A percentile compares a stretch with the other conserved stretches of the same genome.
These are phyloP conservation scores for Heteromurus nitidus DNA, from an alignment of 2,888 invertebrate species.

Conservation along the genomic window DNA sequence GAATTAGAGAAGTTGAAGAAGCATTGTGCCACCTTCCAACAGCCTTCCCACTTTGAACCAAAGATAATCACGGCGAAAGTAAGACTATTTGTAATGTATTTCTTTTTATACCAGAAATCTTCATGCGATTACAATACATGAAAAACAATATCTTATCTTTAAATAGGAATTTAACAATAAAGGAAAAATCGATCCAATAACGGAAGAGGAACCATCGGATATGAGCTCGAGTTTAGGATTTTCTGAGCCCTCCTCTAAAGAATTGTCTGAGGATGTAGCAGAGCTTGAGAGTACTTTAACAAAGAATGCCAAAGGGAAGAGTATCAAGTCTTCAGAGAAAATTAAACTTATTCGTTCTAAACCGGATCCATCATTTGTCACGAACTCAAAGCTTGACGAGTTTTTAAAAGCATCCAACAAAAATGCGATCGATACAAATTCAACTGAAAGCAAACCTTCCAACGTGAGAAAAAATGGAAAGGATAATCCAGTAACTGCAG, in stretches of 20 bases:
- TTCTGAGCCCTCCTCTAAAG: slow-evolving; percentile 53
- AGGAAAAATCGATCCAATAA: slow-evolving; percentile 66
- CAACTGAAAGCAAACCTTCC: not conserved
- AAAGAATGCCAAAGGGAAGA: too few relatives aligned
- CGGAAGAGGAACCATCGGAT: slow-evolving; percentile 69
- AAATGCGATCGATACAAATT: too few relatives aligned
- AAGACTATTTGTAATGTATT: not conserved
- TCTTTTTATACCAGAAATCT: not conserved
- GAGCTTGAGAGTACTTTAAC: slow-evolving; percentile 27
- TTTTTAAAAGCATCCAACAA: slow-evolving; percentile 32
- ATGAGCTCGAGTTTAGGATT: slow-evolving; percentile 58
- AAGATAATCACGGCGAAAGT: slow-evolving; percentile 48
- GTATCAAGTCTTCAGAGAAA: too few relatives aligned
- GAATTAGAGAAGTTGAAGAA: slow-evolving; percentile 76
- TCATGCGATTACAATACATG: not conserved
- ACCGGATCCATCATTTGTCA: not conserved
- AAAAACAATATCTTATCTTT: slow-evolving; percentile 3
- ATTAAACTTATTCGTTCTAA: too few relatives aligned
- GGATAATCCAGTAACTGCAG: slow-evolving; percentile 32
- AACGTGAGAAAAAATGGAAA: slow-evolving; percentile 12
- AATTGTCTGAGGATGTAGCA: slow-evolving; percentile 19
- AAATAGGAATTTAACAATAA: slow-evolving; percentile 57
- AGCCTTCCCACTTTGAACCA: slow-evolving; percentile 61
- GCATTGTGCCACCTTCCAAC: slow-evolving; percentile 64
- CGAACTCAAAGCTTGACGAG: slow-evolving; percentile 45